These are phyloP conservation scores for Schizopygopsis pylzovi DNA, from an alignment of 2,797 vertebrate species.

Conservation along the genomic window DNA sequence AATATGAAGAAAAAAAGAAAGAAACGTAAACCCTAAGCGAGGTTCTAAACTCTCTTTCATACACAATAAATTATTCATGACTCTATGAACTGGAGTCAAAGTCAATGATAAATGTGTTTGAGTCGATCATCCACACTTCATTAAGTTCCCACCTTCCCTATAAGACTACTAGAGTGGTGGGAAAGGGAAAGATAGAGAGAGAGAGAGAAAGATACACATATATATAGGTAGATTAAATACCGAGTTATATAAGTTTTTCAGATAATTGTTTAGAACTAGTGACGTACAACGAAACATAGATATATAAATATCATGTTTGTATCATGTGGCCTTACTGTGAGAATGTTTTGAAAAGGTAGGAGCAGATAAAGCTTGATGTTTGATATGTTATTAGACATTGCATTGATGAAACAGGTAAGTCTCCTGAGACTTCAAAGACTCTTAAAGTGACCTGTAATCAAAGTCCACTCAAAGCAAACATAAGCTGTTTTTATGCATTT, in stretches of 20 bases:
- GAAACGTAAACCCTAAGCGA: conserved; percentile 42
- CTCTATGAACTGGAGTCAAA: conserved; percentile 76
- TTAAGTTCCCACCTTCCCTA: conserved; percentile 67
- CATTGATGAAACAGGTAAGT: conserved; percentile 30
- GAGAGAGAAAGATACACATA: conserved; percentile 13
- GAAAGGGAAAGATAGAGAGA: conserved; percentile 35
- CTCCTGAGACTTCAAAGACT: conserved; percentile 24
- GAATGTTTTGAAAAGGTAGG: conserved; percentile 9
- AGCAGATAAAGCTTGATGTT: conserved; percentile 14
- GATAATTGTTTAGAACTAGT: conserved; percentile 8
- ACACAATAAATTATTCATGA: conserved; percentile 80
- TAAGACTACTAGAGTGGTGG: conserved; percentile 40
- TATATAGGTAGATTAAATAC: conserved; percentile 13
- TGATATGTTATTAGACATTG: conserved; percentile 8
- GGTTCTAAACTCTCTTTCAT: conserved; percentile 77
- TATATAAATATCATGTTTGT: not conserved
- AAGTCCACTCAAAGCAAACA: conserved; percentile 41
- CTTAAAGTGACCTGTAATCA: conserved; percentile 45
- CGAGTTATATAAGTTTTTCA: not conserved
- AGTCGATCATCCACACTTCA: conserved; percentile 77
- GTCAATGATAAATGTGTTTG: conserved; percentile 77
- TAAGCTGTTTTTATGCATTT: conserved; percentile 30
- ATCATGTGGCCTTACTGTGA: not conserved
- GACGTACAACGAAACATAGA: not conserved
- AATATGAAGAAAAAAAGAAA: conserved; percentile 8